Conservation (phyloP, 2,888 invertebrate species). For the Xylocampa areola region DNA sequence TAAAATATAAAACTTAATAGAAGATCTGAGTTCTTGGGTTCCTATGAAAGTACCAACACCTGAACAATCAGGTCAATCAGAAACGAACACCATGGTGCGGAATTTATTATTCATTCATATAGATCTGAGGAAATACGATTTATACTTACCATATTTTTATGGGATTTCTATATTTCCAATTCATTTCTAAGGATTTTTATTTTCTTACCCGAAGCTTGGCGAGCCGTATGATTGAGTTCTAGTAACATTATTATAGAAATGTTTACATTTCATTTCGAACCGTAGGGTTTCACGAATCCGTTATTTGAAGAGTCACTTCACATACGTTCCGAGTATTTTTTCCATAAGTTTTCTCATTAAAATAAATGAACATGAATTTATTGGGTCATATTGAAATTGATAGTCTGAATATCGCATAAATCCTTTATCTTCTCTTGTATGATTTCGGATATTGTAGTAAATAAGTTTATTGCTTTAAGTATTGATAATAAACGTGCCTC, state of each 20-base stretch:
- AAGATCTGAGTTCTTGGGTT: too few relatives aligned
- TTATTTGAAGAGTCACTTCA: conserved; percentile 11
- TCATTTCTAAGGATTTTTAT: conserved; percentile 50
- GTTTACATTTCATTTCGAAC: conserved; percentile 32
- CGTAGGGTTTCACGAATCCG: conserved; percentile 15
- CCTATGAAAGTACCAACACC: too few relatives aligned
- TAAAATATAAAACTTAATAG: too few relatives aligned
- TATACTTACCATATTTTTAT: conserved; percentile 53
- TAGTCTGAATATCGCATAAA: conserved; percentile 6
- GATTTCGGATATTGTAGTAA: conserved; percentile 6
- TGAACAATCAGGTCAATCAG: neutral
- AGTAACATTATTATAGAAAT: conserved; percentile 17
- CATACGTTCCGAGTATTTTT: neutral
- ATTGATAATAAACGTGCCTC: too few relatives aligned
- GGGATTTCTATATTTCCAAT: conserved; percentile 57
- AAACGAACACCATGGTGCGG: conserved; percentile 18
- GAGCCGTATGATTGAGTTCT: conserved; percentile 23
- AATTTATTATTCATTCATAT: conserved; percentile 44
- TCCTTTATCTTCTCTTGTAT: conserved; percentile 3
- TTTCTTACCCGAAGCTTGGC: conserved; percentile 32
- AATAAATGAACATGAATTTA: neutral
- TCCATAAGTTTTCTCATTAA: neutral
- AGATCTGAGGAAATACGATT: conserved; percentile 25
- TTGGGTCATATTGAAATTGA: neutral
- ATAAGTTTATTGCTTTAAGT: neutral